These are phyloP conservation scores for Channallabes apus DNA, from an alignment of 2,797 vertebrate genomes.

Conservation along the genomic window DNA sequence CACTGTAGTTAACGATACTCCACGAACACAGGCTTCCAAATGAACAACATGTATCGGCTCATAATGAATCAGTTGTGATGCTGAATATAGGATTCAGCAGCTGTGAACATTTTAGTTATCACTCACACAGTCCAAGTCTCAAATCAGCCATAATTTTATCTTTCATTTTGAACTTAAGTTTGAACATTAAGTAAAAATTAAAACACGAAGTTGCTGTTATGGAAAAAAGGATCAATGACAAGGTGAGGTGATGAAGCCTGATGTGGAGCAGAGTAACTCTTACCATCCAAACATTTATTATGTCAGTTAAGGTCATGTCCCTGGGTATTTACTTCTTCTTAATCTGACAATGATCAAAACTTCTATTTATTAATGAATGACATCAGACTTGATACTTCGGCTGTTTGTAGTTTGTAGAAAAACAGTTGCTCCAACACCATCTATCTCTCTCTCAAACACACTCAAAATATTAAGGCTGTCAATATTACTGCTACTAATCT, in stretches of 20 bases:
- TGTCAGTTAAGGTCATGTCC: not conserved
- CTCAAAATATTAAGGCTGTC: too few relatives aligned
- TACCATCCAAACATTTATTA: not conserved
- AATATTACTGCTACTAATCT: too few relatives aligned
- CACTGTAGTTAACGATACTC: not conserved
- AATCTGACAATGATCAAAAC: not conserved
- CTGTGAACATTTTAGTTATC: not conserved
- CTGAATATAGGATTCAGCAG: not conserved
- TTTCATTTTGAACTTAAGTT: not conserved
- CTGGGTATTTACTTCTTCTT: not conserved
- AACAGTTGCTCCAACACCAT: not conserved
- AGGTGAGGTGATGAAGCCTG: not conserved
- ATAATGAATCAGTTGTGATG: not conserved
- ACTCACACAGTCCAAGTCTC: not conserved
- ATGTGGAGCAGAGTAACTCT: not conserved
- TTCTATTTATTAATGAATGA: not conserved
- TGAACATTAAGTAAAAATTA: not conserved
- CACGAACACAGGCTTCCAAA: constrained; percentile 7
- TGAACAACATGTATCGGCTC: not conserved
- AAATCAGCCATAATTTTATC: not conserved
- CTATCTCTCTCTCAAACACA: too few relatives aligned
- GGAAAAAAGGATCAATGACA: not conserved
- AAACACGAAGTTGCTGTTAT: not conserved
- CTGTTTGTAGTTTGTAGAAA: not conserved
- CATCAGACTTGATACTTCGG: not conserved